These are phyloP conservation scores for Acrocephalus scirpaceus DNA, from an alignment of 2,797 vertebrate species.

Conservation along the genomic window DNA sequence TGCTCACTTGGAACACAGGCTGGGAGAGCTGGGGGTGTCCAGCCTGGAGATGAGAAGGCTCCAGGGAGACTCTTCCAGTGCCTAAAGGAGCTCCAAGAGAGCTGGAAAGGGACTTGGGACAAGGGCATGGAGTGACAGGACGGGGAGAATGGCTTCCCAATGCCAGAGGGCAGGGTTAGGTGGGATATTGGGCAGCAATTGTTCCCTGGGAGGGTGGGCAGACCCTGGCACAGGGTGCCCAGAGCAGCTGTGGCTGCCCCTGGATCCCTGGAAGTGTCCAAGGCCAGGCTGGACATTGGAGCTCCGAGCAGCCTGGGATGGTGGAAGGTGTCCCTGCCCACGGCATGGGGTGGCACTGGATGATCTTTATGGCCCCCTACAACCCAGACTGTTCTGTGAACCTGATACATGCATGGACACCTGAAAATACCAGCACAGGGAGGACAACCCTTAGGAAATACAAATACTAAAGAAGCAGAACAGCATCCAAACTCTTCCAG, in stretches of 20 bases:
- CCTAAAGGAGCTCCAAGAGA: neutral
- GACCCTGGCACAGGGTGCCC: neutral
- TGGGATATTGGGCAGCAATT: neutral
- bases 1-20: rapidly evolving
- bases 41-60: neutral
- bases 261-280: neutral
- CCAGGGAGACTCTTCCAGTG: neutral
- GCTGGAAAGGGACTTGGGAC: neutral
- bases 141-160: rapidly evolving
- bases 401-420: neutral
- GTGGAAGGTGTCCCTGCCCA: neutral
- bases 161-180: neutral
- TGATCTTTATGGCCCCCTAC: neutral
- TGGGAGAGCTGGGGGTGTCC: neutral
- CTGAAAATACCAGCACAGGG: neutral
- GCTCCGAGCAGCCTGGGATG: rapidly evolving
- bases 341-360: rapidly evolving
- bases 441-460: neutral
- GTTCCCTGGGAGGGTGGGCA: rapidly evolving
- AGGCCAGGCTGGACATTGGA: rapidly evolving
- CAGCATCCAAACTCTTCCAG: neutral
- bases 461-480: neutral
- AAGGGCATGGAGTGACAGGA: rapidly evolving
- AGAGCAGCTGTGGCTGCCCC: neutral
- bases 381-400: neutral